Base-by-base conservation (phyloP, 2,888 invertebrate species). In the Griposia aprilina region DNA sequence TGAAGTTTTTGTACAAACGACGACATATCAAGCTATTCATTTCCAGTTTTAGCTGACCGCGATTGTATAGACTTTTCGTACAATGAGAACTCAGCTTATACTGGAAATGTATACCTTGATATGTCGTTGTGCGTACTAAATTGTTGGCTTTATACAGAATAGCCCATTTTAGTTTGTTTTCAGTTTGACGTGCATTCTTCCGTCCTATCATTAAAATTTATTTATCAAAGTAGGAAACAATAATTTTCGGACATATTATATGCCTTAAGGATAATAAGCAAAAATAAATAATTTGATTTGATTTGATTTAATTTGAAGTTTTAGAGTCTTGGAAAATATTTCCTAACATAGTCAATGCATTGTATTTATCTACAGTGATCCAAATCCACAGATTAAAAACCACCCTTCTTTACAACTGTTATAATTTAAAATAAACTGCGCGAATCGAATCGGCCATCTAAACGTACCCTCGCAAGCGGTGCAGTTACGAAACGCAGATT, bases 371-470 rank as follows among this genome's bases (percentile, higher is more conserved):
- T 89, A 85, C 75, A 74, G 82, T 83, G 82, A 79, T 85, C 82
- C 78, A 84, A 83, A 79, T 81, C 69, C 87, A 87, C 91, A 90
- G 90, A 92, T 92, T 93, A 94, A 92, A 92, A 93, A 89, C 90
- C 93, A 92, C 94, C 94, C 91, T 89, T 90, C 87, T 78, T 76
- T 89, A 84, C 89, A 88, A 87, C 90, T 87, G 94, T 93, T 94
- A 95, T 96, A 96, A 96, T 95, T 96, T 94, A 95, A 95, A 96
- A 93, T 94, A 95, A 96, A 96, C 95, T 93, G 96, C 91, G 95
- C 96, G 95, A 92, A 94, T 93, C 96, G 95, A 96, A 96, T 96
- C 93, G 93, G 84, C 93, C 92, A 93, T 91, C 92, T 92, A 92
- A 91, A 92, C 87, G 73, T 88, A 85, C 89, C 87, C 88, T 89